Evolutionary conservation across 1,140 invertebrate genomes (phyloP).

Genomic region (Drosophila insularis): DNA sequence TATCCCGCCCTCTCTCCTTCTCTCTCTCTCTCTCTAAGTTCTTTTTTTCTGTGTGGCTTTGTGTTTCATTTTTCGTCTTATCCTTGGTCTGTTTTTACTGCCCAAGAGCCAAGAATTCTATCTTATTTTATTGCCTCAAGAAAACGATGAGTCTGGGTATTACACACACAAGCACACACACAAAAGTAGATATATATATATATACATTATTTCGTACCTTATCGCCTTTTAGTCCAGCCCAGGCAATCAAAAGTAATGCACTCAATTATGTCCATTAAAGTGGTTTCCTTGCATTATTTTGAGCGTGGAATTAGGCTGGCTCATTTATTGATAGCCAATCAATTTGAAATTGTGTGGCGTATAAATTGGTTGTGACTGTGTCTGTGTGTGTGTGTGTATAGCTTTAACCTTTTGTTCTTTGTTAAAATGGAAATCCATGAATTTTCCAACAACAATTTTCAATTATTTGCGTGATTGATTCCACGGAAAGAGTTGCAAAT

Average conservation of each 20-base stretch:
- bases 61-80: constrained; percentile 1
- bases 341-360: neutral
- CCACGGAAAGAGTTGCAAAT: neutral
- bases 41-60: neutral
- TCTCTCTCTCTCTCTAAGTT: neutral
- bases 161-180: too few relatives aligned
- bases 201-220: constrained; percentile 20
- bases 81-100: constrained; percentile 27
- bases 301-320: neutral
- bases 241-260: constrained; percentile 73
- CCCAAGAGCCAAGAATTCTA: constrained; percentile 47
- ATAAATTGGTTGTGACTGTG: neutral
- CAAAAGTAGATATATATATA: neutral
- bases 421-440: constrained; percentile 1
- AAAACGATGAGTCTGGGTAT: constrained; percentile 2
- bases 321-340: constrained; percentile 14
- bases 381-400: neutral
- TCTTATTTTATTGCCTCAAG: constrained; percentile 62
- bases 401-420: constrained; percentile 4
- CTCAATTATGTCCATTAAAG: constrained; percentile 70
- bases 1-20: neutral
- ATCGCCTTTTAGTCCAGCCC: constrained; percentile 49
- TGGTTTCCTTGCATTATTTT: constrained; percentile 18
- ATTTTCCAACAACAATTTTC: neutral
- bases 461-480: neutral